Conservation (phyloP, 2,888 invertebrate species). For the Elgonia sp. region DNA sequence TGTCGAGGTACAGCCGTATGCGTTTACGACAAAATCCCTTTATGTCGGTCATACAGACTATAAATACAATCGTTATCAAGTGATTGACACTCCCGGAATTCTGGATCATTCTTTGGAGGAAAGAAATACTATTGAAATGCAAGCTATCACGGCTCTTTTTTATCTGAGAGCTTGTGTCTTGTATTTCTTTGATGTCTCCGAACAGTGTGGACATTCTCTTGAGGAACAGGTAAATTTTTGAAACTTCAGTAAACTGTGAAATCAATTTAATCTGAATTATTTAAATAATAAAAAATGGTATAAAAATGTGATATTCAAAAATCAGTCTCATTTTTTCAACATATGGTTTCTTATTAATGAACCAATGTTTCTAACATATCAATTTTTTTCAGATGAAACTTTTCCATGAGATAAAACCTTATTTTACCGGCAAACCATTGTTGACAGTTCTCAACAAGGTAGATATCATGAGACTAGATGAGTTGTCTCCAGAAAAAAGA, state of each 20-base stretch:
- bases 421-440: no score
- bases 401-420: no score
- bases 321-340: no score
- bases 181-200: slow-evolving; percentile 97
- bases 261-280: no score
- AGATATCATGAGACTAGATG: slow-evolving; percentile 94
- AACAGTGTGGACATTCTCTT: slow-evolving; percentile 98
- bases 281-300: no score
- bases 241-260: no score
- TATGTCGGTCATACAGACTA: slow-evolving; percentile 99
- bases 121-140: slow-evolving; percentile 99
- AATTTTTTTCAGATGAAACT: no score
- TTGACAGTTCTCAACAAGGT: slow-evolving; percentile 98
- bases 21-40: slow-evolving; percentile 99
- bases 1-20: slow-evolving; percentile 99
- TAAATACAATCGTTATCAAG: slow-evolving; percentile 98
- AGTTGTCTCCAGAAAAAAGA: slow-evolving; percentile 91
- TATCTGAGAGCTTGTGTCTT: slow-evolving; percentile 97
- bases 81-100: slow-evolving; percentile 98
- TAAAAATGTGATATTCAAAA: no score
- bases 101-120: slow-evolving; percentile 98
- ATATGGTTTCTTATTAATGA: no score
- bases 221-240: slow-evolving; percentile 97
- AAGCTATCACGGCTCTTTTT: slow-evolving; percentile 98
- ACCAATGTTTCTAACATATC: no score